A percentile compares a stretch with the other conserved stretches of the same genome.
Conservation (phyloP, 2,797 vertebrate genomes). For the Eptatretus atami region DNA sequence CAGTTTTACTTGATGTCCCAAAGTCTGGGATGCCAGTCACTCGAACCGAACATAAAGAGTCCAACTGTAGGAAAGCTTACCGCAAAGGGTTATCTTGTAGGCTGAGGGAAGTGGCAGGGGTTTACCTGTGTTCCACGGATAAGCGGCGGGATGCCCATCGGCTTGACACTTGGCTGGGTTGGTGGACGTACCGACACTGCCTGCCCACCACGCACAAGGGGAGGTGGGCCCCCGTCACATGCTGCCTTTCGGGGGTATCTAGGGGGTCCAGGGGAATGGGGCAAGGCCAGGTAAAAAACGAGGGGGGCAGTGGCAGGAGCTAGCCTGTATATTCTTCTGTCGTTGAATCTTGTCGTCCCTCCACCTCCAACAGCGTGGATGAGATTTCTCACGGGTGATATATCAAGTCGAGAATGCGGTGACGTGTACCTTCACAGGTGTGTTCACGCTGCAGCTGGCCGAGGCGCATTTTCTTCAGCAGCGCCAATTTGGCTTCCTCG, state of each 20-base stretch:
- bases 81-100: no score
- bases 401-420: not conserved
- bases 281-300: not conserved
- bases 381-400: not conserved
- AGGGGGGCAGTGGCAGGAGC: no score
- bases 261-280: not conserved
- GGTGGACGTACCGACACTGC: not conserved
- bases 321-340: no score
- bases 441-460: constrained; percentile 82
- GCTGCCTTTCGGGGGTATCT: not conserved
- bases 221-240: constrained; percentile 1
- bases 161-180: not conserved
- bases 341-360: no score
- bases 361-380: not conserved
- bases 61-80: no score
- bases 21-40: no score
- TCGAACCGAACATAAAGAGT: no score
- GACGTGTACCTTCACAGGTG: constrained; percentile 38
- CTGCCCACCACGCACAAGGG: constrained; percentile 2
- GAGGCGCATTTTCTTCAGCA: constrained; percentile 70
- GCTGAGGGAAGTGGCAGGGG: no score
- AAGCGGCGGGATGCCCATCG: not conserved
- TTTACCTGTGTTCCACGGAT: not conserved
- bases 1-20: no score
- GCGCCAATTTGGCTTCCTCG: constrained; percentile 54